Evolutionary conservation across 2,113 vertebrate genomes (phyloP).

Genomic region (Thunnus maccoyii): DNA sequence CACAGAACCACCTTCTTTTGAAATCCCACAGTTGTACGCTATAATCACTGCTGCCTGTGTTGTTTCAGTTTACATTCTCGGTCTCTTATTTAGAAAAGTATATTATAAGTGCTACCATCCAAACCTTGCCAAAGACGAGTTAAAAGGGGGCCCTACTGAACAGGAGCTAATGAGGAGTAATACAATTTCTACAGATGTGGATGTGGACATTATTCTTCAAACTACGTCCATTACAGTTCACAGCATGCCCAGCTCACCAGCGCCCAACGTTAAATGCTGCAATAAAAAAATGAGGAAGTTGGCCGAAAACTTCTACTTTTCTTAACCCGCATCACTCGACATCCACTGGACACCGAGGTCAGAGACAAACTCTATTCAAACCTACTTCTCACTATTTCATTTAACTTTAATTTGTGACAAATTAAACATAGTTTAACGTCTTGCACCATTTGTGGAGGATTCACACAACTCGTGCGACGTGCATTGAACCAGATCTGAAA

Average conservation of each 20-base stretch:
- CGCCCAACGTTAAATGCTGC: rapidly evolving
- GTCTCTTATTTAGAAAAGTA: conserved; percentile 50
- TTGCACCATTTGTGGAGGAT: too few relatives aligned
- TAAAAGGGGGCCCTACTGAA: not conserved
- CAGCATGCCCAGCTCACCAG: rapidly evolving
- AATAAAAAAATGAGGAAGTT: conserved; percentile 76
- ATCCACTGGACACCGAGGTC: not conserved
- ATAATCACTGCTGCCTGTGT: not conserved
- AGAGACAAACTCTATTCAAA: too few relatives aligned
- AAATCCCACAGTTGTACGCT: rapidly evolving
- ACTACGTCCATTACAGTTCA: not conserved
- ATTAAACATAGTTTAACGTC: too few relatives aligned
- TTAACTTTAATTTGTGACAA: too few relatives aligned
- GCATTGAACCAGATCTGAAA: too few relatives aligned
- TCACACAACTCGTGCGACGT: too few relatives aligned
- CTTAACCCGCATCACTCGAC: conserved; percentile 40
- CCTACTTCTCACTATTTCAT: too few relatives aligned
- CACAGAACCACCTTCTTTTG: conserved; percentile 8
- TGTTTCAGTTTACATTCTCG: not conserved
- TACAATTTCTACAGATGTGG: not conserved
- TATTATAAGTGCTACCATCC: conserved; percentile 79
- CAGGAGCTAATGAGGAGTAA: not conserved
- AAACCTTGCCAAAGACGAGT: conserved; percentile 13
- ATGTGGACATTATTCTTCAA: not conserved
- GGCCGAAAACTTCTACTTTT: conserved; percentile 71